These are phyloP conservation scores for Odontamblyopus rebecca DNA, from an alignment of 2,797 vertebrate genomes.

Conservation along the genomic window DNA sequence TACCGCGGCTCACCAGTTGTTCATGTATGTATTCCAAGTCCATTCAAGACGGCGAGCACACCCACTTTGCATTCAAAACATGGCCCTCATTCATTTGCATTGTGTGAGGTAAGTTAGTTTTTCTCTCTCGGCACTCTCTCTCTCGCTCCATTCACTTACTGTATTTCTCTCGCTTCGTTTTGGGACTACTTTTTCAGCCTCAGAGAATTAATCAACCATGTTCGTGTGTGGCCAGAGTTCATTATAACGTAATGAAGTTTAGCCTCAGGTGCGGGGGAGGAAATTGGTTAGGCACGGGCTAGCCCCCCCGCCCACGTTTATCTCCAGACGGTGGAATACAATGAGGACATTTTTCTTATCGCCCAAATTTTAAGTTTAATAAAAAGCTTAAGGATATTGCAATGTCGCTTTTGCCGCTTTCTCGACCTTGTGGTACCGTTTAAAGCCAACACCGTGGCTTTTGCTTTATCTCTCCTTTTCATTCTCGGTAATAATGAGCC, in stretches of 20 bases:
- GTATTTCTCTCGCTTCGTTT: constrained; percentile 7
- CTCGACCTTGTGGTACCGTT: constrained; percentile 62
- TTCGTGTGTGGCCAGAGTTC: constrained; percentile 64
- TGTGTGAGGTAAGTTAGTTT: constrained; percentile 29
- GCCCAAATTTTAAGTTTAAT: constrained; percentile 57
- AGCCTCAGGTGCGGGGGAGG: constrained; percentile 63
- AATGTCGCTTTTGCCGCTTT: constrained; percentile 36
- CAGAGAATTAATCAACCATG: constrained; percentile 60
- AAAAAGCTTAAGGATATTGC: constrained; percentile 47
- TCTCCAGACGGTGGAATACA: constrained; percentile 48
- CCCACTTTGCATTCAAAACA: constrained; percentile 48
- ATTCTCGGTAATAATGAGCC: constrained; percentile 72
- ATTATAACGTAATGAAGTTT: constrained; percentile 69
- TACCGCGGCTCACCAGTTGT: constrained; percentile 17
- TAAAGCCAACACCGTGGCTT: constrained; percentile 52
- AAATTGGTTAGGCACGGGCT: constrained; percentile 53
- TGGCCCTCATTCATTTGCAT: constrained; percentile 48
- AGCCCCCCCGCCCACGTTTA: constrained; percentile 42
- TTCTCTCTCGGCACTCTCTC: constrained; percentile 19
- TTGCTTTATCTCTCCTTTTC: constrained; percentile 62
- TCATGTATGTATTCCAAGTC: constrained; percentile 25
- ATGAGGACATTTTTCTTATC: constrained; percentile 49
- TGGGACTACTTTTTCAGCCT: constrained; percentile 18
- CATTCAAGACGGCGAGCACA: constrained; percentile 41
- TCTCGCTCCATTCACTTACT: constrained; percentile 22